These are phyloP conservation scores for Tadarida brasiliensis DNA, from an alignment of 2,797 vertebrate species.

Conservation along the genomic window DNA sequence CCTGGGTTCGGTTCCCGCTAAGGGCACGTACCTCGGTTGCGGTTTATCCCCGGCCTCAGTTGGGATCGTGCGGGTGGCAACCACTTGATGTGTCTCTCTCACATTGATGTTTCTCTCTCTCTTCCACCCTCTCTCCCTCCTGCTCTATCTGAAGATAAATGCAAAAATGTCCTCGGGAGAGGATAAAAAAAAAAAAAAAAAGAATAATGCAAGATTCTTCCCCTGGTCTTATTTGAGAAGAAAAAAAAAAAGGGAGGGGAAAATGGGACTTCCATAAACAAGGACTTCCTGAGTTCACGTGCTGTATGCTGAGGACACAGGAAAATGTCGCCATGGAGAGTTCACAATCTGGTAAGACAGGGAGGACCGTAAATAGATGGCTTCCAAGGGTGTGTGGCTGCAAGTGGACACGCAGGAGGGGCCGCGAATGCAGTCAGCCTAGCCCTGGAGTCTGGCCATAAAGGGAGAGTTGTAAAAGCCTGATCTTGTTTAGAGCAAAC, in stretches of 20 bases:
- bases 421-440: background rate
- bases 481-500: slow-evolving; percentile 39
- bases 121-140: too few species aligned
- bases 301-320: background rate
- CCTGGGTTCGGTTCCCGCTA: too few species aligned
- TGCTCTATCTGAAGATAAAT: too few species aligned
- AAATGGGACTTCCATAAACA: background rate
- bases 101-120: too few species aligned
- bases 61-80: too few species aligned
- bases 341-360: background rate
- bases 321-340: background rate
- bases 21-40: too few species aligned
- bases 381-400: background rate
- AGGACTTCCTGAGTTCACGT: background rate
- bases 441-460: background rate
- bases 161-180: too few species aligned
- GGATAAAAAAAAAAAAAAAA: too few species aligned
- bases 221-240: background rate
- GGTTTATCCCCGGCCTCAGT: too few species aligned
- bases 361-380: background rate
- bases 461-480: background rate
- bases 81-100: too few species aligned
- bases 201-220: background rate
- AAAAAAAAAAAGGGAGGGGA: background rate
- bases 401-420: background rate